A percentile compares a stretch with the other conserved stretches of the same genome.
Evolutionary conservation across 2,888 invertebrate genomes (phyloP).

Genomic region (Caenorhabditis drosophilae): DNA sequence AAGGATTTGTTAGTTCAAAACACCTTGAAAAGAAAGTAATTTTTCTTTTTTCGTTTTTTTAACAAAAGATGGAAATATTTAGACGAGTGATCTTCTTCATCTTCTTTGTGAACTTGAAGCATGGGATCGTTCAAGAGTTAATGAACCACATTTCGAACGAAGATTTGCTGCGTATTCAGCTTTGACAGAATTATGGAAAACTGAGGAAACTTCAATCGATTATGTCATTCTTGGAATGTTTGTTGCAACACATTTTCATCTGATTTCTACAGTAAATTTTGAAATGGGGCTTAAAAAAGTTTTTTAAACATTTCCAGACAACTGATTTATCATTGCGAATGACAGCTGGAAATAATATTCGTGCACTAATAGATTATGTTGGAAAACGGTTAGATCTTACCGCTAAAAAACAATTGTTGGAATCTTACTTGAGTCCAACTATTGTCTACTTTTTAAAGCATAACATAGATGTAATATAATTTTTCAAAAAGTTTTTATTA

Average conservation of each 20-base stretch:
- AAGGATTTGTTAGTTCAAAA: constrained; percentile 33
- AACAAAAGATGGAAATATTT: neutral
- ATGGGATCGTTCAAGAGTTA: constrained; percentile 85
- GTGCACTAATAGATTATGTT: constrained; percentile 30
- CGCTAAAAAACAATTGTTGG: constrained; percentile 20
- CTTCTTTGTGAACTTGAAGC: constrained; percentile 78
- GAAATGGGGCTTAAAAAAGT: neutral
- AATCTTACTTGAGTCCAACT: constrained; percentile 17
- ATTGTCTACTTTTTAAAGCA: constrained; percentile 30
- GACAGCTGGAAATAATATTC: constrained; percentile 42
- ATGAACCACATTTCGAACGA: constrained; percentile 87
- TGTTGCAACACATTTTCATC: constrained; percentile 33
- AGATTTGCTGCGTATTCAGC: constrained; percentile 79
- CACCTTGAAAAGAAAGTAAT: constrained; percentile 17
- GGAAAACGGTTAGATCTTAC: constrained; percentile 15
- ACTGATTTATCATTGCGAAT: constrained; percentile 54
- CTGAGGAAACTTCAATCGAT: constrained; percentile 9
- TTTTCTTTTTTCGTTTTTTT: neutral
- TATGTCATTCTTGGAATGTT: constrained; percentile 30
- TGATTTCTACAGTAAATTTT: constrained; percentile 22
- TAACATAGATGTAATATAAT: constrained; percentile 18
- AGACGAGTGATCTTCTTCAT: constrained; percentile 14
- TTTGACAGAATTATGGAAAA: constrained; percentile 73
- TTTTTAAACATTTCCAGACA: constrained; percentile 22
- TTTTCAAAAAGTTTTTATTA: constrained; percentile 1